Percentiles rank a stretch among this genome's conserved stretches.
Evolutionary conservation across 2,113 vertebrate genomes (phyloP).

Genomic region (Tringa solitaria): DNA sequence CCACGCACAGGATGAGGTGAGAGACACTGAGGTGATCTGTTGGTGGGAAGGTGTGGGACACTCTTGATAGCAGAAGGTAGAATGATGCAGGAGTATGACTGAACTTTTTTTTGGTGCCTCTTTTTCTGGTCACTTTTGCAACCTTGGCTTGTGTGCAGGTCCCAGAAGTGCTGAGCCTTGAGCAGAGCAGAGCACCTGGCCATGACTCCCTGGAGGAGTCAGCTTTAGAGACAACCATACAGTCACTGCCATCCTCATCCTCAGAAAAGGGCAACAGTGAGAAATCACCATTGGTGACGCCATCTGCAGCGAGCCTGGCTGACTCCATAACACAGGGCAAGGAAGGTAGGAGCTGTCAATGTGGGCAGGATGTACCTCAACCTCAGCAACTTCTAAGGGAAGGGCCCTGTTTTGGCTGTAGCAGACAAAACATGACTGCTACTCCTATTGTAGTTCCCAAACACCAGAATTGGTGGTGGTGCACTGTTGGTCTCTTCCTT

Average conservation of each 20-base stretch:
- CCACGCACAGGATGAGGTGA: slow-evolving; percentile 46
- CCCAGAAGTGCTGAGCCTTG: background rate
- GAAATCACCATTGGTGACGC: slow-evolving; percentile 73
- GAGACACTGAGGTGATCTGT: background rate
- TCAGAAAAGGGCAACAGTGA: slow-evolving; percentile 57
- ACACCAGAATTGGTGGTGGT: background rate
- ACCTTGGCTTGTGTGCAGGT: slow-evolving; percentile 6
- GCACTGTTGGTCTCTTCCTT: background rate
- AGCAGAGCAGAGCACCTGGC: slow-evolving; percentile 20
- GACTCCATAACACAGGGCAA: slow-evolving; percentile 79
- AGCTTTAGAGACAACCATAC: background rate
- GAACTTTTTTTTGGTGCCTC: background rate
- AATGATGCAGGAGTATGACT: background rate
- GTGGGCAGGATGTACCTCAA: background rate
- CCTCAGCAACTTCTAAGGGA: background rate
- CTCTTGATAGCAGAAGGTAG: background rate
- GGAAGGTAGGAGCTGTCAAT: slow-evolving; percentile 66
- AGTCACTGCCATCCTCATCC: slow-evolving; percentile 46
- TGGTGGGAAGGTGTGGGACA: background rate
- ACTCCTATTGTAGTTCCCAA: background rate
- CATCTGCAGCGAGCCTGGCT: slow-evolving; percentile 79
- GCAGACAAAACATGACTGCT: background rate
- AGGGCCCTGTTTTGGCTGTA: background rate
- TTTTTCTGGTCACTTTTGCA: background rate
- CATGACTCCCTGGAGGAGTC: slow-evolving; percentile 45